These are phyloP conservation scores for Arion vulgaris DNA, from an alignment of 1,140 invertebrate species.

Conservation along the genomic window DNA sequence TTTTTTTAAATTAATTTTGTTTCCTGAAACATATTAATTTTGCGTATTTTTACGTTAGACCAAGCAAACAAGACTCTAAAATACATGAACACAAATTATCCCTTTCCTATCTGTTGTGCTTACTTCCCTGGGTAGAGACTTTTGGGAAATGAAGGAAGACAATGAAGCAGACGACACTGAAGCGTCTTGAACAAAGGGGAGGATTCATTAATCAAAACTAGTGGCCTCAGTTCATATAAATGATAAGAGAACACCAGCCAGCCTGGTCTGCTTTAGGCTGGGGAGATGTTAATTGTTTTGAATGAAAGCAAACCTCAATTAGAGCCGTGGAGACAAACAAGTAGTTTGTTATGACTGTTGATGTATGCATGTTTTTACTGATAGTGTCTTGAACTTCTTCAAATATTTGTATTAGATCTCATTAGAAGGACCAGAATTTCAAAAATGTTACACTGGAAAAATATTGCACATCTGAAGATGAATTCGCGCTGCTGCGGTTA, in stretches of 20 bases:
- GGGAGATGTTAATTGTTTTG: constrained; percentile 21
- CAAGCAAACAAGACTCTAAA: too few relatives aligned
- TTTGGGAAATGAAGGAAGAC: background rate
- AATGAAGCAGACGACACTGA: background rate
- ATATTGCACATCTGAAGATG: too few relatives aligned
- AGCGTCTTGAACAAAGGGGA: constrained; percentile 6
- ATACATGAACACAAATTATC: too few relatives aligned
- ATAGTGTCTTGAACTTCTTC: background rate
- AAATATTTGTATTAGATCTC: background rate
- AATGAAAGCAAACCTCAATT: constrained; percentile 29
- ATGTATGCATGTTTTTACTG: background rate
- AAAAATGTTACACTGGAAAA: too few relatives aligned
- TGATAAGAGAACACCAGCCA: constrained; percentile 31
- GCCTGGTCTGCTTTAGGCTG: background rate
- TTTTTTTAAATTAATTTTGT: too few relatives aligned
- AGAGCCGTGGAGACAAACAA: background rate
- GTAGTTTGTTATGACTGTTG: background rate
- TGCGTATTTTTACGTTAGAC: too few relatives aligned
- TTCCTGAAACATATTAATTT: too few relatives aligned
- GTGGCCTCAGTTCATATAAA: constrained; percentile 24
- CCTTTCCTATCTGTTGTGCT: background rate
- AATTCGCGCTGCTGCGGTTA: too few relatives aligned
- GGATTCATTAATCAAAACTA: constrained; percentile 29
- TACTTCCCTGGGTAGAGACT: background rate
- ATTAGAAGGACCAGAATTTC: too few relatives aligned